phyloP scores from a whole-genome alignment of 2,797 vertebrate genomes.

The Pterois miles region DNA sequence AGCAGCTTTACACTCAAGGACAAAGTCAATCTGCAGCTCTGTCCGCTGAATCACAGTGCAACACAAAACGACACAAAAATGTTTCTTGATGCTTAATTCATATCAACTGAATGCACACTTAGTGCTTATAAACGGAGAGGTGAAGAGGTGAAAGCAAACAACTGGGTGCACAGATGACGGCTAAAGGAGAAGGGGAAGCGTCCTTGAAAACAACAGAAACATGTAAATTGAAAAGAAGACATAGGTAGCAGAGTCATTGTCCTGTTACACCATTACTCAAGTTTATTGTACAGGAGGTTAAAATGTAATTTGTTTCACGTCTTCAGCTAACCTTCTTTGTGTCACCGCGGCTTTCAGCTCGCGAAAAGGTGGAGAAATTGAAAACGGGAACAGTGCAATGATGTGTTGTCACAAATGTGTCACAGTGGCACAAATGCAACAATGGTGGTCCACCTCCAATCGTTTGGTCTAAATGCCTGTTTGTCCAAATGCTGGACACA shows the following conservation, averaged over 20 bases:
- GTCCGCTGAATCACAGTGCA: constrained; percentile 11
- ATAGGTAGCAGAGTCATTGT: constrained; percentile 17
- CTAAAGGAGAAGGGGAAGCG: constrained; percentile 4
- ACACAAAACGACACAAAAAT: constrained; percentile 21
- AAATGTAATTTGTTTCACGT: constrained; percentile 43
- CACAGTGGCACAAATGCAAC: constrained; percentile 21
- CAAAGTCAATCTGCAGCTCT: constrained; percentile 22
- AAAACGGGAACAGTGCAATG: constrained; percentile 30
- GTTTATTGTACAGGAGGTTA: constrained; percentile 26
- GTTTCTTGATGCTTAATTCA: constrained; percentile 26
- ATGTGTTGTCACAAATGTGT: constrained; percentile 10
- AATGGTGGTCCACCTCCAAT: constrained; percentile 2
- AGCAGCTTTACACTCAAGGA: constrained; percentile 37
- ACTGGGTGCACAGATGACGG: constrained; percentile 8
- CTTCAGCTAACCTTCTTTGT: constrained; percentile 32
- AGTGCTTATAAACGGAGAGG: constrained; percentile 40
- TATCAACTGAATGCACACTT: constrained; percentile 50
- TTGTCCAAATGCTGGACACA: not conserved
- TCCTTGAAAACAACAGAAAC: constrained; percentile 68
- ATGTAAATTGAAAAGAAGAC: constrained; percentile 60
- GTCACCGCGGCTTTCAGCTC: constrained; percentile 30
- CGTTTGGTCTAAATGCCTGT: constrained; percentile 28
- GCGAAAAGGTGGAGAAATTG: constrained; percentile 54
- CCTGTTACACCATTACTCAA: constrained; percentile 11
- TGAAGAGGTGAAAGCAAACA: constrained; percentile 32